Conservation (phyloP, 2,113 vertebrate species). For the Aleadryas rufinucha region DNA sequence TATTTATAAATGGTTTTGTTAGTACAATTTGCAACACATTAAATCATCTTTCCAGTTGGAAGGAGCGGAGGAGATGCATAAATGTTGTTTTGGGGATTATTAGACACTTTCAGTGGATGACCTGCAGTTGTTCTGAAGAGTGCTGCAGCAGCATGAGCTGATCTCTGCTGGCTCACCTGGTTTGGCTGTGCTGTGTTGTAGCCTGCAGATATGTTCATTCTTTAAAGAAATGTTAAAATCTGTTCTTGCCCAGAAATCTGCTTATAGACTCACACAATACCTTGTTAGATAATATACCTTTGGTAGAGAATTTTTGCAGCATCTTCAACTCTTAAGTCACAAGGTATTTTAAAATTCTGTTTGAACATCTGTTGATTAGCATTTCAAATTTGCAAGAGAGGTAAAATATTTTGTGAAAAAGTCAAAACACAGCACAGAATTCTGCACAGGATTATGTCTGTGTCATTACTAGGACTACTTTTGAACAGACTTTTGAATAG, state of each 20-base stretch:
- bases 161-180: not conserved
- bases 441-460: not conserved
- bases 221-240: not conserved
- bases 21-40: not conserved
- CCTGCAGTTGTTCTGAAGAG: not conserved
- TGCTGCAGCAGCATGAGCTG: not conserved
- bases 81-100: not conserved
- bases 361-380: slow-evolving; percentile 9
- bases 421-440: not conserved
- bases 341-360: slow-evolving; percentile 22
- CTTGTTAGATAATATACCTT: not conserved
- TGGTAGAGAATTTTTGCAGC: not conserved
- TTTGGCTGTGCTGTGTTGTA: not conserved
- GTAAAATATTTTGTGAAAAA: not conserved
- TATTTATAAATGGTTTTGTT: not conserved
- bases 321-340: not conserved
- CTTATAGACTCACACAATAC: not conserved
- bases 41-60: not conserved
- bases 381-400: slow-evolving; percentile 38
- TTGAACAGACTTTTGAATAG: not conserved
- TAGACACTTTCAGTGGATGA: not conserved
- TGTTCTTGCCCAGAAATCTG: not conserved
- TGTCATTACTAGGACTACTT: not conserved
- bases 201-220: not conserved
- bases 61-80: not conserved